Evolutionary conservation across 2,113 vertebrate genomes (phyloP).

Genomic region (Mobula birostris): DNA sequence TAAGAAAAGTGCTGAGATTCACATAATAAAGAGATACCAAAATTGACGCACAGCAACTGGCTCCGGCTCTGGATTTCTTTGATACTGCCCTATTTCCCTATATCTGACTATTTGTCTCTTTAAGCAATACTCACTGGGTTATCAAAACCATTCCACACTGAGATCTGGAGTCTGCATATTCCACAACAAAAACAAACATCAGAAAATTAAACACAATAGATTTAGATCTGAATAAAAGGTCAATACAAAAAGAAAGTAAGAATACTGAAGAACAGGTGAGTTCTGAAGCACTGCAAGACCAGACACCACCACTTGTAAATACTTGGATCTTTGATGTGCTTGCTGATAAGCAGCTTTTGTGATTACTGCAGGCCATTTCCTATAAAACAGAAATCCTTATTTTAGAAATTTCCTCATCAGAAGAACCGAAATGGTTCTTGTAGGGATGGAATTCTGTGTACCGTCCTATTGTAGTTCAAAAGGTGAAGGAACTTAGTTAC

Average conservation of each 20-base stretch:
- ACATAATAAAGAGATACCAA: not conserved
- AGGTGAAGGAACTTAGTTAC: not conserved
- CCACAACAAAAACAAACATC: not conserved
- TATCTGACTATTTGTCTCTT: not conserved
- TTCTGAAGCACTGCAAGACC: not conserved
- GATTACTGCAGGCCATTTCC: constrained; percentile 26
- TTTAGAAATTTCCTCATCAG: constrained; percentile 3
- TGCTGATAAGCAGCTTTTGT: constrained; percentile 19
- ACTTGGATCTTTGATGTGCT: not conserved
- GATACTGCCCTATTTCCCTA: not conserved
- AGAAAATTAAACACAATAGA: not conserved
- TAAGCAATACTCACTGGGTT: not conserved
- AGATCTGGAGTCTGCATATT: not conserved
- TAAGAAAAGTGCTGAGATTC: constrained; percentile 27
- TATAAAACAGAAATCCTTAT: constrained; percentile 30
- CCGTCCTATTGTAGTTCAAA: not conserved
- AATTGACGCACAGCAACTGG: not conserved
- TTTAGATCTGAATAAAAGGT: constrained; percentile 14
- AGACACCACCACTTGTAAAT: not conserved
- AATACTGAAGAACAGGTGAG: constrained; percentile 5
- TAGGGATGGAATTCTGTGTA: not conserved
- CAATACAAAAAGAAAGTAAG: not conserved
- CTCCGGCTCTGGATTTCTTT: not conserved
- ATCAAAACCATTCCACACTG: not conserved
- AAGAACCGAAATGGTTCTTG: constrained; percentile 10